A percentile compares a stretch with the other conserved stretches of the same genome.
Evolutionary conservation across 1,140 invertebrate species (phyloP).

Genomic region (Aplysia californica): DNA sequence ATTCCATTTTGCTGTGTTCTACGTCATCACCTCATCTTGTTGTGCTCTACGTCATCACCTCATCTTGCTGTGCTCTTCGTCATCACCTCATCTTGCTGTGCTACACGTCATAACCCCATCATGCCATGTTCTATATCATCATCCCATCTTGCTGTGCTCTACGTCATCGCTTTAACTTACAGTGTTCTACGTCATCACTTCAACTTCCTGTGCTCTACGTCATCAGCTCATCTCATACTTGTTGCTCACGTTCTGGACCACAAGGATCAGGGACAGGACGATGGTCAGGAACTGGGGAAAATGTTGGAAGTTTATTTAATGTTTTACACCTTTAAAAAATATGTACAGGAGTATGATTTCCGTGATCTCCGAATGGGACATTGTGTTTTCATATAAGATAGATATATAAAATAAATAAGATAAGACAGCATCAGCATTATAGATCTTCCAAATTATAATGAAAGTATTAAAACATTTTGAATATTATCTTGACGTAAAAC

Average conservation of each 20-base stretch:
- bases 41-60: too few relatives aligned
- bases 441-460: not conserved
- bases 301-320: not conserved
- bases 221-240: constrained; percentile 23
- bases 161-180: too few relatives aligned
- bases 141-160: too few relatives aligned
- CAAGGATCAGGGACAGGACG: not conserved
- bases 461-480: not conserved
- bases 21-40: too few relatives aligned
- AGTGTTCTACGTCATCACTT: too few relatives aligned
- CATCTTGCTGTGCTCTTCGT: too few relatives aligned
- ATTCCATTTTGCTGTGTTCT: too few relatives aligned
- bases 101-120: too few relatives aligned
- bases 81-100: too few relatives aligned
- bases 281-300: constrained; percentile 6
- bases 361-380: not conserved
- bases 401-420: not conserved
- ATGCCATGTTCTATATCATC: too few relatives aligned
- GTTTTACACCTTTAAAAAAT: not conserved
- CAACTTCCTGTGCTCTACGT: too few relatives aligned
- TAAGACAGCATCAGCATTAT: not conserved
- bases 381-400: not conserved
- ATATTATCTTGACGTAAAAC: not conserved
- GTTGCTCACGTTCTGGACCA: constrained; percentile 17
- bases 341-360: not conserved